Base-by-base conservation (phyloP, 2,888 invertebrate species). In the Noctua janthina region DNA sequence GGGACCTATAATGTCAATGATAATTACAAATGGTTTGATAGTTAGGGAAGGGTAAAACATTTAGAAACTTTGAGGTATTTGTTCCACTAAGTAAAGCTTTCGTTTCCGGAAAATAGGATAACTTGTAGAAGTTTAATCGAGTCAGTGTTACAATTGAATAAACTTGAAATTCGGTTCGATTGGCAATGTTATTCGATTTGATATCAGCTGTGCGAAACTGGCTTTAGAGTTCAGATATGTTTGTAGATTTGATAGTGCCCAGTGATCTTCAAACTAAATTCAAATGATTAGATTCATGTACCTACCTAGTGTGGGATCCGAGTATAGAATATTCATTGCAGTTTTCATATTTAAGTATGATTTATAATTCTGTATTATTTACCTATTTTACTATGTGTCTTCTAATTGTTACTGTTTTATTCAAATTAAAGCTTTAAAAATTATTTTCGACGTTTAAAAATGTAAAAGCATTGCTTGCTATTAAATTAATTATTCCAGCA, bases 321-420 rank as follows among this genome's bases (percentile, higher is more conserved):
- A 29, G 15, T 64, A n/a, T 13, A 46, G 70, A 85, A 88, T 78
- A 74, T 82, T 88, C 64, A 86, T 74, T 74, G 86, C 88, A 86
- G 82, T 88, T 88, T 82, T 51, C 86, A 82, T 85, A 67, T 74
- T 78, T 81, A 81, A 76, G 56, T 86, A 81, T 85, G 68, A 75
- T 88, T 87, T 86, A 51, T 43, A 43, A 69, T 74, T 85, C 66
- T 81, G 8, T 74, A 68, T 83, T 71, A 51, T 29, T 29, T 29
- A 29, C 29, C 29, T 29, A 29, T 70, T 70, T 49, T 29, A 56
- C 29, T 49, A 29, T 29, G 46, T 76, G 1, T 66, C 10, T 56
- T 43, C 2, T 69, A 43, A 23, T 35, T 59, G 11, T 78, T 13
- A 43, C 20, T 59, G 35, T 46, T 54, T 54, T 29, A 1, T 76